Evolutionary conservation across 2,888 invertebrate genomes (phyloP).

Genomic region (Sarcophaga caerulescens): DNA sequence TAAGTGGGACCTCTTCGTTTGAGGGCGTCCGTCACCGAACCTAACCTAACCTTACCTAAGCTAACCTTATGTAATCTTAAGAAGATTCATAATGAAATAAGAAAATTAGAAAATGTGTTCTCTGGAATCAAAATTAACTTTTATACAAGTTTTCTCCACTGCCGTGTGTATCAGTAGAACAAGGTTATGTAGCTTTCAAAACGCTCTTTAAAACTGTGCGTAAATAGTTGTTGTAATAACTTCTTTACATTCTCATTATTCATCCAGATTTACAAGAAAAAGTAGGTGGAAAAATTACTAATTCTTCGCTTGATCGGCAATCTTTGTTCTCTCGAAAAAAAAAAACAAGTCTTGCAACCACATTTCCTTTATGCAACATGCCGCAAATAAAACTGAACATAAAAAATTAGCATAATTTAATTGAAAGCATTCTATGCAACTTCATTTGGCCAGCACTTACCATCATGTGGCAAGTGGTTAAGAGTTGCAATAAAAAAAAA

Average conservation of each 20-base stretch:
- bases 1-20: too few species aligned
- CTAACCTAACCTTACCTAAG: too few species aligned
- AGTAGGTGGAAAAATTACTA: slow-evolving; percentile 53
- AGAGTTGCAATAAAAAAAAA: slow-evolving; percentile 10
- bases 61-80: too few species aligned
- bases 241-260: slow-evolving; percentile 35
- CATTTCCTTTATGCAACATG: slow-evolving; percentile 14
- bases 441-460: neutral
- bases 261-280: slow-evolving; percentile 30
- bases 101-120: too few species aligned
- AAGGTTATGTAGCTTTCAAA: neutral
- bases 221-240: slow-evolving; percentile 28
- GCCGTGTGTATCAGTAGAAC: too few species aligned
- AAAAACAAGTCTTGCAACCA: slow-evolving; percentile 15
- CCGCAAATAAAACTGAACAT: slow-evolving; percentile 23
- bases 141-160: too few species aligned
- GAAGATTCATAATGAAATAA: too few species aligned
- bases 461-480: neutral
- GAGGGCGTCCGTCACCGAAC: too few species aligned
- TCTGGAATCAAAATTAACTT: too few species aligned
- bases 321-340: slow-evolving; percentile 24
- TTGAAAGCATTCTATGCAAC: slow-evolving; percentile 50
- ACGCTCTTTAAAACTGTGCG: slow-evolving; percentile 3
- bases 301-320: slow-evolving; percentile 43
- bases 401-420: slow-evolving; percentile 66